Percentiles rank a stretch among this genome's conserved stretches.
phyloP scores from a whole-genome alignment of 2,113 vertebrate genomes.

The Albula goreensis region DNA sequence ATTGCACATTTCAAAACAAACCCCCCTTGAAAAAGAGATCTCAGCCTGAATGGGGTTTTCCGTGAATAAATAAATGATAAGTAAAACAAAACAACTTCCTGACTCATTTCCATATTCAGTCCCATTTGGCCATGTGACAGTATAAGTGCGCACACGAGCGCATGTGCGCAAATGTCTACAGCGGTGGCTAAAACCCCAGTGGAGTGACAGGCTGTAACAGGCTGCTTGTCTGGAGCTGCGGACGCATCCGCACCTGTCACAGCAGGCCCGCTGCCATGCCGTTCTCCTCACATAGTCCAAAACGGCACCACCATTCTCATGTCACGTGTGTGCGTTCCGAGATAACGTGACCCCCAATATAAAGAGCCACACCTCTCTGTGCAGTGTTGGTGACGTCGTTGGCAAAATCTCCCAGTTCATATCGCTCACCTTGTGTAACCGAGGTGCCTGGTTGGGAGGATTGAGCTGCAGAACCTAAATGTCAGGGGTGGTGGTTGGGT shows the following conservation, averaged over 20 bases:
- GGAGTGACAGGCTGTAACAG: background rate
- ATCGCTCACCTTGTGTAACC: background rate
- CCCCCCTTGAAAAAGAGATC: background rate
- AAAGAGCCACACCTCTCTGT: background rate
- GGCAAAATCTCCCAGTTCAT: background rate
- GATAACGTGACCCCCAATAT: background rate
- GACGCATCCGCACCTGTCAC: background rate
- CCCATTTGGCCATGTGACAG: no score
- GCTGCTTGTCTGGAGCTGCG: background rate
- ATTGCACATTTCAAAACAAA: background rate
- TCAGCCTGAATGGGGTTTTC: background rate
- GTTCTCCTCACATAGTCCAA: background rate
- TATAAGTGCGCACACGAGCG: background rate
- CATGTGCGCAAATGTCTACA: background rate
- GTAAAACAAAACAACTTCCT: background rate
- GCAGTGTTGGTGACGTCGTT: background rate
- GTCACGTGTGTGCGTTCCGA: background rate
- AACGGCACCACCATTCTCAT: no score
- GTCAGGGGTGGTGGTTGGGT: constrained; percentile 24
- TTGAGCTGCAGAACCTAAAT: constrained; percentile 19
- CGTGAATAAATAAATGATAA: background rate
- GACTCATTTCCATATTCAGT: no score
- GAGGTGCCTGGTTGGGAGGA: background rate
- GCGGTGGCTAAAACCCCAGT: background rate
- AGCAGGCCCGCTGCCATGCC: background rate